Percentiles rank a stretch among this genome's conserved stretches.
phyloP scores from a whole-genome alignment of 2,113 vertebrate genomes.

The Porphyrio hochstetteri region DNA sequence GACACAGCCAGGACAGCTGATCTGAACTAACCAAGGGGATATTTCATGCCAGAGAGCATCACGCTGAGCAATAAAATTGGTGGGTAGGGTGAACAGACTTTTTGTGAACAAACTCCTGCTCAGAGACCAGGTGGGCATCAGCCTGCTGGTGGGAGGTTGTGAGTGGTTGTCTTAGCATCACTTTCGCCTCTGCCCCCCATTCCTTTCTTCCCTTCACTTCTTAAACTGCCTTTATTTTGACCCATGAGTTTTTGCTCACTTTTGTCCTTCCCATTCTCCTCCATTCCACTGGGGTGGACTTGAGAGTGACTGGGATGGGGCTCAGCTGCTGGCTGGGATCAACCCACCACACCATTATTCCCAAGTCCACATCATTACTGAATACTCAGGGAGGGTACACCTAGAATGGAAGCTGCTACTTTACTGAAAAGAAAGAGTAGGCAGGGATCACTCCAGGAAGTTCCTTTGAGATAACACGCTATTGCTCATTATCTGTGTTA shows the following conservation, averaged over 20 bases:
- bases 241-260: neutral
- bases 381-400: neutral
- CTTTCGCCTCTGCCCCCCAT: no score
- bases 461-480: neutral
- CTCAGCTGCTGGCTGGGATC: neutral
- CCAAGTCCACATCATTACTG: neutral
- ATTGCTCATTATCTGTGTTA: neutral
- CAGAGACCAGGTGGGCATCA: neutral
- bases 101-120: neutral
- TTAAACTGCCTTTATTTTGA: neutral
- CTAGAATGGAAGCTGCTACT: neutral
- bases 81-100: rapidly evolving
- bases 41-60: neutral
- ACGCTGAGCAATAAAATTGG: neutral
- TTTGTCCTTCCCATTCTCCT: neutral
- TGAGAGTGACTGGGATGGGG: neutral
- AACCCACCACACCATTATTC: neutral
- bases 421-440: neutral
- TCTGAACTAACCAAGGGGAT: neutral
- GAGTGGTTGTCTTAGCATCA: neutral
- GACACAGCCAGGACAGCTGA: neutral
- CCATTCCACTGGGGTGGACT: neutral
- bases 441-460: neutral
- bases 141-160: neutral
- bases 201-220: neutral